phyloP scores from a whole-genome alignment of 2,797 vertebrate genomes.

The Sarcoramphus papa region DNA sequence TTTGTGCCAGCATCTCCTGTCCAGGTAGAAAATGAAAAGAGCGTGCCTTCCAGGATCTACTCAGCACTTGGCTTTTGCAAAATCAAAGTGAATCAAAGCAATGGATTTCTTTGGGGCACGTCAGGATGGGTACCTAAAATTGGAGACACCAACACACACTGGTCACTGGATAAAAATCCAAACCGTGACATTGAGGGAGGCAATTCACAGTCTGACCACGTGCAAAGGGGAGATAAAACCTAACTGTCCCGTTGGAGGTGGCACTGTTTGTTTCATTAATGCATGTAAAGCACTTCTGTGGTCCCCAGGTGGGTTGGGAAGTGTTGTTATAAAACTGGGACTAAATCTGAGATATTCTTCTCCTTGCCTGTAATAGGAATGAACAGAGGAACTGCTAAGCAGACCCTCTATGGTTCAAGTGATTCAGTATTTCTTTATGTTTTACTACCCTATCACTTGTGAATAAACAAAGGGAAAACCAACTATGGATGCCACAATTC shows the following conservation, averaged over 20 bases:
- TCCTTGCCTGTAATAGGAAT: background rate
- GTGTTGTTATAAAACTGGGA: slow-evolving; percentile 45
- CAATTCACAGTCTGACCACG: background rate
- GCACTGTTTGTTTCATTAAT: slow-evolving; percentile 13
- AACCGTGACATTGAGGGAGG: background rate
- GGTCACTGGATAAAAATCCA: background rate
- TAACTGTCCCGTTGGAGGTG: background rate
- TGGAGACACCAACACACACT: rapidly evolving
- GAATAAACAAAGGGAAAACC: background rate
- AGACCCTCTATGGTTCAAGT: background rate
- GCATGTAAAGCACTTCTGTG: background rate
- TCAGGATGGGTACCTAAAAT: background rate
- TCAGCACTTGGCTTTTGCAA: background rate
- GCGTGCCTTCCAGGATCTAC: background rate
- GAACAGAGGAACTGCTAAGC: background rate
- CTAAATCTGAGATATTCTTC: slow-evolving; percentile 37
- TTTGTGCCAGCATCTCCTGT: background rate
- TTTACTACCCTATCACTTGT: background rate
- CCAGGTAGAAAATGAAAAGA: background rate
- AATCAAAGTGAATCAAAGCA: background rate
- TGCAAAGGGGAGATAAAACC: slow-evolving; percentile 16
- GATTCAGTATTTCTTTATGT: background rate
- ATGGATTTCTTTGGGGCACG: background rate
- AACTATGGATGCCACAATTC: background rate
- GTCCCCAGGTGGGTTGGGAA: slow-evolving; percentile 16